Base-by-base conservation (phyloP, 2,888 invertebrate species). In the Cataglyphis albicans region DNA sequence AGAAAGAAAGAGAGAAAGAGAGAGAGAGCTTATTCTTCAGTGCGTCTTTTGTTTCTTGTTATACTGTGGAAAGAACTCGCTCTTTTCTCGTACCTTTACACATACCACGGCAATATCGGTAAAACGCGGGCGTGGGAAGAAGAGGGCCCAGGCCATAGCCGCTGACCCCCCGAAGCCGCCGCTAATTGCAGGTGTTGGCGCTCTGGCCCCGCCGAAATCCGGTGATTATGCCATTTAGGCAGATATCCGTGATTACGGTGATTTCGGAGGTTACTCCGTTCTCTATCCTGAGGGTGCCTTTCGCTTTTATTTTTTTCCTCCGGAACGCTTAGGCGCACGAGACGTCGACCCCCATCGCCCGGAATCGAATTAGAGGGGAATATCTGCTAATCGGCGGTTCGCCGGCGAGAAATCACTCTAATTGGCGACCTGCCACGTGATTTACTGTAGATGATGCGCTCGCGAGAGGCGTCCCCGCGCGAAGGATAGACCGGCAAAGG, bases 141-240 rank as follows among this genome's bases (percentile, higher is more conserved):
- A 64, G 61, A 70, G 84, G 86, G 75, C 82, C 67, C 81, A 83
- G 59, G 81, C 63, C 65, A 78, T 82, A 81, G 75, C 84, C 44
- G 81, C 84, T 64, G 86, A 81, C 83, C 85, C 88, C 75, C 52
- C 52, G 52, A 52, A 52, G 78, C 70, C 44, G 86, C 70, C 87
- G 91, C 89, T 93, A 94, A 94, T 94, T 93, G 91, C 83, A 90
- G 92, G 91, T 91, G 91, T 91, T 88, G 89, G 84, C 82, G 88
- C 85, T 85, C 87, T 85, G 82, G 75, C 83, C 87, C 87, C 87
- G 83, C 87, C 87, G 83, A 89, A 92, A 90, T 89, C 89, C 90
- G 84, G 91, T 91, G 91, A 93, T 93, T 93, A 91, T 89, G 89
- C 90, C 90, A 87, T 92, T 92, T 91, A 91, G 89, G 87, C 70